A percentile compares a stretch with the other conserved stretches of the same genome.
Conservation (phyloP, 2,797 vertebrate species). For the Trematomus bernacchii region DNA sequence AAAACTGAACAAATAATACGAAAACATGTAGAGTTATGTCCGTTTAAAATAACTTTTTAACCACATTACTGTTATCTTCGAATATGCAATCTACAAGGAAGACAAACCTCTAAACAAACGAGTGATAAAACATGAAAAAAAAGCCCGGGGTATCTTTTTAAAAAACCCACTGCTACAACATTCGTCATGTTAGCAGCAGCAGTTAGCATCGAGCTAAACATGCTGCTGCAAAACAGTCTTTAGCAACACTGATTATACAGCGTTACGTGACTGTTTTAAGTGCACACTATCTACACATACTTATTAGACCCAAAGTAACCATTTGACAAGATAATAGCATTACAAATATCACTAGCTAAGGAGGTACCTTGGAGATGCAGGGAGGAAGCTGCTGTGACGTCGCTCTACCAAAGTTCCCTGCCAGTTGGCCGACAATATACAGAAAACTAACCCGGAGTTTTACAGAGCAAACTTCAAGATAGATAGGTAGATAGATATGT, state of each 20-base stretch:
- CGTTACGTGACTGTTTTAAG: no score
- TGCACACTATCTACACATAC: neutral
- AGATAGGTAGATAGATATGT: no score
- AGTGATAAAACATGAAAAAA: neutral
- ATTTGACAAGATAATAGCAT: accelerated
- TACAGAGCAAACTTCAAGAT: no score
- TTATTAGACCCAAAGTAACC: accelerated
- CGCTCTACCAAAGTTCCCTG: conserved; percentile 52
- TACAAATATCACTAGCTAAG: no score
- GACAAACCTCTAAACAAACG: neutral
- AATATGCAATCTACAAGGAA: neutral
- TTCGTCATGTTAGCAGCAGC: conserved; percentile 8
- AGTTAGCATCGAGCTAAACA: conserved; percentile 47
- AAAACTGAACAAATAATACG: neutral
- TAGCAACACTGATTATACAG: neutral
- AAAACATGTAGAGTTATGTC: neutral
- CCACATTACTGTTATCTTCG: accelerated
- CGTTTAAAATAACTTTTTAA: neutral
- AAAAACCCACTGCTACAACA: neutral
- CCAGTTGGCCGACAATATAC: conserved; percentile 45
- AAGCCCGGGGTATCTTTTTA: neutral
- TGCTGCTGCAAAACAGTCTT: conserved; percentile 3
- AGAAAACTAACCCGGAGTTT: conserved; percentile 57
- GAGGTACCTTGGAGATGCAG: conserved; percentile 51
- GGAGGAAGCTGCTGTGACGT: conserved; percentile 36